Percentiles rank a stretch among this genome's conserved stretches.
Evolutionary conservation across 2,797 vertebrate species (phyloP).

Genomic region (Coreius guichenoti): DNA sequence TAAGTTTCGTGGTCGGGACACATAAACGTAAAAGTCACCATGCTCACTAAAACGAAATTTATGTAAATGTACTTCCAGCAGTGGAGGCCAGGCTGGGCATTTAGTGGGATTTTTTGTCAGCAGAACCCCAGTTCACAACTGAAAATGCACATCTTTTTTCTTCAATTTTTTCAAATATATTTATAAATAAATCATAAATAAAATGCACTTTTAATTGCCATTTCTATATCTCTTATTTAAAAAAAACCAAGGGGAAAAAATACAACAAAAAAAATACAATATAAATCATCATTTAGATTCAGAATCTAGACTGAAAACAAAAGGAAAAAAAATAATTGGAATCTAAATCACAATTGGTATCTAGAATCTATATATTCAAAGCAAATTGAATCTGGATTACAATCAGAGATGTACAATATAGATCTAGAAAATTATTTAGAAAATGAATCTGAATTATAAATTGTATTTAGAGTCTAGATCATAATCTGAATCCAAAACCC

Average conservation of each 20-base stretch:
- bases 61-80: constrained; percentile 2
- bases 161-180: background rate
- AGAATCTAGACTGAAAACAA: background rate
- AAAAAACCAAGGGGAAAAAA: background rate
- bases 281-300: too few relatives aligned
- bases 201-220: background rate
- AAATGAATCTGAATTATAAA: background rate
- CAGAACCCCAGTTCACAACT: background rate
- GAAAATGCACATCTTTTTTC: background rate
- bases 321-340: background rate
- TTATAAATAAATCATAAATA: background rate
- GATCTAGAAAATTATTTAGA: background rate
- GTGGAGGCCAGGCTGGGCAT: background rate
- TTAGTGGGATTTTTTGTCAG: background rate
- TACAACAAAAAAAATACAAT: too few relatives aligned
- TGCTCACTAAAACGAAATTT: constrained; percentile 8
- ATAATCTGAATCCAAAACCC: background rate
- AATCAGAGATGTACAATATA: background rate
- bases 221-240: background rate
- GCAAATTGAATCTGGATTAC: background rate
- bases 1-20: background rate
- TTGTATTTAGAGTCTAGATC: background rate
- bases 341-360: background rate
- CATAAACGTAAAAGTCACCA: constrained; percentile 28
- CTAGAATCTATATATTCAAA: background rate